phyloP scores from a whole-genome alignment of 2,113 vertebrate genomes.

The Eretmochelys imbricata region DNA sequence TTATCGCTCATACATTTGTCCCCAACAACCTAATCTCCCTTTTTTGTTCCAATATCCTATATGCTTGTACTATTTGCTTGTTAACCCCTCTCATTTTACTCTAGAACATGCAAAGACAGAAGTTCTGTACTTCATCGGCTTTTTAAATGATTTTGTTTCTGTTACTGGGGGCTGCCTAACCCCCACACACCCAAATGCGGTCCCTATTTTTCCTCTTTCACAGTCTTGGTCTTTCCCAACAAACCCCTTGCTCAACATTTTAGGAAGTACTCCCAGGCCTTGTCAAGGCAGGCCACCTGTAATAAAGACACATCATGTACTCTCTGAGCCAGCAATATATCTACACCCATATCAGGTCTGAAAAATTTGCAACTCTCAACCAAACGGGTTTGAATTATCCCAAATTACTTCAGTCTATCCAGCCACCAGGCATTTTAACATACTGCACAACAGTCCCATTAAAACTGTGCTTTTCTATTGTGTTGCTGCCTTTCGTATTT shows the following conservation, averaged over 20 bases:
- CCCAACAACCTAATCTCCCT: neutral
- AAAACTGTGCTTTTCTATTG: neutral
- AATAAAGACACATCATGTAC: neutral
- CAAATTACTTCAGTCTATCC: neutral
- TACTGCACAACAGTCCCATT: neutral
- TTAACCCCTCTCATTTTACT: neutral
- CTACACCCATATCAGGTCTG: neutral
- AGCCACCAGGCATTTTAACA: neutral
- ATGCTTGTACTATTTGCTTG: neutral
- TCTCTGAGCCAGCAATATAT: neutral
- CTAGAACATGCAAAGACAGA: neutral
- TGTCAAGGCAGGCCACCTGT: neutral
- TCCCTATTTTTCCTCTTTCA: neutral
- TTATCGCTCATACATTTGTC: neutral
- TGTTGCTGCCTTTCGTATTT: neutral
- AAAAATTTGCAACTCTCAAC: neutral
- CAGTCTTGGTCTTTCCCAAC: slow-evolving; percentile 18
- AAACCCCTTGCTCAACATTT: neutral
- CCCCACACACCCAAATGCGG: neutral
- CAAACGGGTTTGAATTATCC: neutral
- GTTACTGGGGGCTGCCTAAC: neutral
- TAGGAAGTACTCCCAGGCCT: neutral
- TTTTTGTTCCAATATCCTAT: neutral
- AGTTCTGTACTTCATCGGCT: neutral
- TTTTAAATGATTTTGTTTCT: neutral